Conservation (phyloP, 1,140 invertebrate species). For the Augochlora pura region DNA sequence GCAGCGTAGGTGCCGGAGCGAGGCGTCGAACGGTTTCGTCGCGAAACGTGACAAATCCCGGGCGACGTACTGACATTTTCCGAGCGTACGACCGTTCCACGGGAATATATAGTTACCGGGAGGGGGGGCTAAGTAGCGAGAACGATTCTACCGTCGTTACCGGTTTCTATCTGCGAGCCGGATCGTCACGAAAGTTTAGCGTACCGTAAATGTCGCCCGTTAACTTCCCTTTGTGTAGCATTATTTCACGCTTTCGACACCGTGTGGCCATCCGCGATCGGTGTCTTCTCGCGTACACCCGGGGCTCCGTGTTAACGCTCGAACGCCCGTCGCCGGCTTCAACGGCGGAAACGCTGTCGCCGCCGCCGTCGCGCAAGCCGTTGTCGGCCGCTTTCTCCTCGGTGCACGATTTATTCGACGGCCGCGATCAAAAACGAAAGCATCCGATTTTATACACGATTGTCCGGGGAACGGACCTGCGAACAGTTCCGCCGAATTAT, state of each 20-base stretch:
- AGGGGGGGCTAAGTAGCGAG: conserved; percentile 25
- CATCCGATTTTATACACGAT: no score
- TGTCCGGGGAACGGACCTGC: no score
- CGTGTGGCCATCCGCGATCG: conserved; percentile 31
- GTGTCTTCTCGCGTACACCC: conserved; percentile 12
- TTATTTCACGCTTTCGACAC: conserved; percentile 47
- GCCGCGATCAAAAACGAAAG: no score
- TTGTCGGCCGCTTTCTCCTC: not conserved
- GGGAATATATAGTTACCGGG: not conserved
- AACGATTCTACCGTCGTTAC: conserved; percentile 44
- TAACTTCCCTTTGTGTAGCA: conserved; percentile 43
- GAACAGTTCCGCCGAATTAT: no score
- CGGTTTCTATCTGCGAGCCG: conserved; percentile 23
- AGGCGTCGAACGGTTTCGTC: not conserved
- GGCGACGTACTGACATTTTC: conserved; percentile 25
- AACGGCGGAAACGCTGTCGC: not conserved
- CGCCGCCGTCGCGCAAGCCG: no score
- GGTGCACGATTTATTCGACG: no score
- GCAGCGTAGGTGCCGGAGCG: no score
- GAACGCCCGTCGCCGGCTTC: conserved; percentile 22
- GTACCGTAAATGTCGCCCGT: conserved; percentile 52
- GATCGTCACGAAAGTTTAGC: conserved; percentile 50
- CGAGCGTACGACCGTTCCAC: not conserved
- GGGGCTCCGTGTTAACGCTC: not conserved
- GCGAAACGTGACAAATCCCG: conserved; percentile 38